A percentile compares a stretch with the other conserved stretches of the same genome.
Conservation (phyloP, 2,888 invertebrate genomes). For the Arge pagana region DNA sequence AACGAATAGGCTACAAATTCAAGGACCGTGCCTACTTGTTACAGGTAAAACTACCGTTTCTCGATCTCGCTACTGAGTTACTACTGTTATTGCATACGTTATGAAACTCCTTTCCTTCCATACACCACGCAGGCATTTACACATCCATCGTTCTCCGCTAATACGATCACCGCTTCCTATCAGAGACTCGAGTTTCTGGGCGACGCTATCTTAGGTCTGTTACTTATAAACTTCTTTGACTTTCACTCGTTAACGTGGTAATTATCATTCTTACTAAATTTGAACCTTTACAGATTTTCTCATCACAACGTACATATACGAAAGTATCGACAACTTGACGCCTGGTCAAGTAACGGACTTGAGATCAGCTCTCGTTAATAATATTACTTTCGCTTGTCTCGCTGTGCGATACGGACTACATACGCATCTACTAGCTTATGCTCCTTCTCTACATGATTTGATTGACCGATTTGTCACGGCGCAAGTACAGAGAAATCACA, state of each 20-base stretch:
- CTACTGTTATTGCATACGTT: neutral
- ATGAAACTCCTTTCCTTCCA: constrained; percentile 6
- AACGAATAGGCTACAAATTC: constrained; percentile 75
- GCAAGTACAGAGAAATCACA: constrained; percentile 66
- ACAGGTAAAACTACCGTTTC: too few species aligned
- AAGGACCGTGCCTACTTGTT: constrained; percentile 79
- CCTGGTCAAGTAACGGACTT: constrained; percentile 93
- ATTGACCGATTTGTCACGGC: constrained; percentile 69
- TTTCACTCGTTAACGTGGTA: neutral
- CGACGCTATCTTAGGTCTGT: constrained; percentile 80
- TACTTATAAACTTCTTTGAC: neutral
- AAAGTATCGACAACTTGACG: constrained; percentile 68
- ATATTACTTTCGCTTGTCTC: constrained; percentile 90
- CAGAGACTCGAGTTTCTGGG: constrained; percentile 91
- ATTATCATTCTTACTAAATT: neutral
- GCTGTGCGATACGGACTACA: constrained; percentile 86
- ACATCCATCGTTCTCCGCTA: constrained; percentile 85
- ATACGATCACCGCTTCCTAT: constrained; percentile 85
- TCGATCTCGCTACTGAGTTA: too few species aligned
- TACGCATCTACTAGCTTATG: constrained; percentile 67
- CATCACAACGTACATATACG: constrained; percentile 85
- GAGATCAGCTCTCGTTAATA: constrained; percentile 94
- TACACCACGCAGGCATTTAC: constrained; percentile 79
- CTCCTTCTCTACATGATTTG: constrained; percentile 60
- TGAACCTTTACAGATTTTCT: constrained; percentile 71